Percentiles rank a stretch among this genome's conserved stretches.
Conservation (phyloP, 2,888 invertebrate genomes). For the Nymphalis urticae region DNA sequence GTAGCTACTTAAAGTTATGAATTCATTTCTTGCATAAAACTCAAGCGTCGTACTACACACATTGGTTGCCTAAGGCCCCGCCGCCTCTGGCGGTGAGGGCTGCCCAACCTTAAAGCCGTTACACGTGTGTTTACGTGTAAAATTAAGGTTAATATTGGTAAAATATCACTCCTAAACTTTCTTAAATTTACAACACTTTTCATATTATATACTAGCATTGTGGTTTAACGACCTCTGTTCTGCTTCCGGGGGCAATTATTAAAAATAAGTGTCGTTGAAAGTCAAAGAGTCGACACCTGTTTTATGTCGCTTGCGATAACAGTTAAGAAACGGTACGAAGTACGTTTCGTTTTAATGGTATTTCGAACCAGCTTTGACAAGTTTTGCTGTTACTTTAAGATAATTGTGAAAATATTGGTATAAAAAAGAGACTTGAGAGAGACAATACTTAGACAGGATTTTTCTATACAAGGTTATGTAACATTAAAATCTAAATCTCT, state of each 20-base stretch:
- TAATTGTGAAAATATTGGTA: no score
- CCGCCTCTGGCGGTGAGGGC: no score
- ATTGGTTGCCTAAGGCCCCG: no score
- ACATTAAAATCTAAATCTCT: no score
- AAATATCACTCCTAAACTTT: not conserved
- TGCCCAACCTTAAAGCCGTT: no score
- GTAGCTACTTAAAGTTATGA: no score
- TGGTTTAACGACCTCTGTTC: slow-evolving; percentile 19
- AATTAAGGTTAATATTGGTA: not conserved
- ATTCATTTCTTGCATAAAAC: no score
- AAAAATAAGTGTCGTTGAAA: slow-evolving; percentile 37
- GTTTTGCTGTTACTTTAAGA: not conserved
- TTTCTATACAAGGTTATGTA: no score
- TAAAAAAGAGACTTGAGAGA: no score
- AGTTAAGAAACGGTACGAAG: slow-evolving; percentile 16
- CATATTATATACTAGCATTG: not conserved
- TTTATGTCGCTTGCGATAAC: slow-evolving; percentile 36
- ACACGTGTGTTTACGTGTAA: no score
- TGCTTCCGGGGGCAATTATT: slow-evolving; percentile 22
- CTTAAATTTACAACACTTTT: slow-evolving; percentile 3
- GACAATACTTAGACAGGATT: no score
- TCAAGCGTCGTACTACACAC: no score
- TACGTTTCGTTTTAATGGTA: slow-evolving; percentile 1
- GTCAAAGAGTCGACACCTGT: slow-evolving; percentile 48
- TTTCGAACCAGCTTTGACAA: not conserved